Conservation (phyloP, 2,113 vertebrate species). For the Colaptes auratus region DNA sequence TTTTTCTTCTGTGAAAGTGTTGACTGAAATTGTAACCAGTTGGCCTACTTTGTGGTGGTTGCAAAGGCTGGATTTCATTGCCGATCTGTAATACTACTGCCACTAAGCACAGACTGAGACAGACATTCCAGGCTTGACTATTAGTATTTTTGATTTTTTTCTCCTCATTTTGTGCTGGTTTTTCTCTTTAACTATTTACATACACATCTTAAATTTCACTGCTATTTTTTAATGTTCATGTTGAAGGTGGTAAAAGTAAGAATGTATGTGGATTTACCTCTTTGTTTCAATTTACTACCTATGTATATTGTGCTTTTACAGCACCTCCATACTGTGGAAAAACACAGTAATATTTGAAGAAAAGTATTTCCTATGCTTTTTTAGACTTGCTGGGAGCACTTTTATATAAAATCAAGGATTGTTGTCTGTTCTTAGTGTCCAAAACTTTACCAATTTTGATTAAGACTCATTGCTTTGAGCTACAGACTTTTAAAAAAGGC, state of each 20-base stretch:
- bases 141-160: not conserved
- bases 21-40: not conserved
- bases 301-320: not conserved
- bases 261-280: not conserved
- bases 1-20: not conserved
- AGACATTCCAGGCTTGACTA: not conserved
- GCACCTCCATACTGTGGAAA: not conserved
- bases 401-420: not conserved
- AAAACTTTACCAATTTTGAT: not conserved
- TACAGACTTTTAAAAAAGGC: not conserved
- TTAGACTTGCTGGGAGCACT: not conserved
- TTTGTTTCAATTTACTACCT: not conserved
- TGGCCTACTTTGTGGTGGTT: not conserved
- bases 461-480: not conserved
- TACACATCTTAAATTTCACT: not conserved
- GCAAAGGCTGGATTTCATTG: not conserved
- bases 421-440: not conserved
- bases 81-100: not conserved
- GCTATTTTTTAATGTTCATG: not conserved
- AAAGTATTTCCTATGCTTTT: not conserved
- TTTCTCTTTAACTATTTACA: not conserved
- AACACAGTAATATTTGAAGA: not conserved
- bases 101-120: not conserved
- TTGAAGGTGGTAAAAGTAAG: not conserved
- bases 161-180: not conserved